A percentile compares a stretch with the other conserved stretches of the same genome.
These are phyloP conservation scores for Danio choprae DNA, from an alignment of 2,797 vertebrate species.

Conservation along the genomic window DNA sequence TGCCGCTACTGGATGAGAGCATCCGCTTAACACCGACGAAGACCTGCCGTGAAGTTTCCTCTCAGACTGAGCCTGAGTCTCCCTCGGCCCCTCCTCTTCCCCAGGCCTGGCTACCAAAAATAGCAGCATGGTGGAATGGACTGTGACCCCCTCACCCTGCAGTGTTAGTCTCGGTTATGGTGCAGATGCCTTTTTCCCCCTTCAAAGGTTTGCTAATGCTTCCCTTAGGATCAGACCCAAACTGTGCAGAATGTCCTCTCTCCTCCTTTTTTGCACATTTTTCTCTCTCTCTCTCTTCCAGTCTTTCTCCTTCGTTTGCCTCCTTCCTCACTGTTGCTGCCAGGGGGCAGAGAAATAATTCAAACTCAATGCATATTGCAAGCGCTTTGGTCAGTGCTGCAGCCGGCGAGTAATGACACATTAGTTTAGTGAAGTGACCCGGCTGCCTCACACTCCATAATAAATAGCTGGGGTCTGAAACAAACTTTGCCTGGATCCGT, in stretches of 20 bases:
- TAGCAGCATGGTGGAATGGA: constrained; percentile 63
- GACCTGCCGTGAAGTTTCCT: constrained; percentile 47
- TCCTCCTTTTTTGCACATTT: constrained; percentile 50
- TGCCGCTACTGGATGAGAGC: constrained; percentile 33
- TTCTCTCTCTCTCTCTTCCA: constrained; percentile 47
- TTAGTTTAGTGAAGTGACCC: constrained; percentile 84
- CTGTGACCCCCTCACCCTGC: constrained; percentile 67
- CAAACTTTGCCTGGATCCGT: constrained; percentile 63
- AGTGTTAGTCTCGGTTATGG: constrained; percentile 68
- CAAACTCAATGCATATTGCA: constrained; percentile 83
- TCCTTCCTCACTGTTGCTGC: constrained; percentile 64
- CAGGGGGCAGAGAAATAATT: constrained; percentile 81
- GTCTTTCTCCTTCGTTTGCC: constrained; percentile 54
- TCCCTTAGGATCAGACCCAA: constrained; percentile 67
- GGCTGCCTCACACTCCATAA: constrained; percentile 76
- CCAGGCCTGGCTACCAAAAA: constrained; percentile 51
- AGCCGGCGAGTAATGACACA: constrained; percentile 77
- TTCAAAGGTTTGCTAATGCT: constrained; percentile 74
- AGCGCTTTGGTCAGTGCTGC: constrained; percentile 77
- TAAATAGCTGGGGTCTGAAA: constrained; percentile 76
- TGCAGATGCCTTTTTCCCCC: constrained; percentile 69
- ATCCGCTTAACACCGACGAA: constrained; percentile 45
- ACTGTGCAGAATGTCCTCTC: constrained; percentile 61
- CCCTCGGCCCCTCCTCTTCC: constrained; percentile 43
- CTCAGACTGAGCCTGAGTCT: constrained; percentile 38